Base-by-base conservation (phyloP, 2,888 invertebrate genomes). In the Gryllus longicercus region DNA sequence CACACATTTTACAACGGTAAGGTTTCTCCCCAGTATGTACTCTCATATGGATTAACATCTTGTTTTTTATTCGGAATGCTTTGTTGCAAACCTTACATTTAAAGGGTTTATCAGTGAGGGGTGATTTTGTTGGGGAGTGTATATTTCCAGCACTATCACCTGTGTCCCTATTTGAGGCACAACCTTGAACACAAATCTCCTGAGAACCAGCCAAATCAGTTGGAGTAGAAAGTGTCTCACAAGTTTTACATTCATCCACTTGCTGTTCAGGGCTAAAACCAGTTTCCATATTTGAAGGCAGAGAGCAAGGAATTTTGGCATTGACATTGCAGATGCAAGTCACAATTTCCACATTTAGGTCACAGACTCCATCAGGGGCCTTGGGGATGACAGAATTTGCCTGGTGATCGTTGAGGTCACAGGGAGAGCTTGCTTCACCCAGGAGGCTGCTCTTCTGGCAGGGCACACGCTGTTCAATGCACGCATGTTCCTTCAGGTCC, bases 401-500 rank as follows among this genome's bases (percentile, higher is more conserved):
- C 63, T 63, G 63, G 14, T 1, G 16, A 63, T 18, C 14, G 16
- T 63, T 14, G 63, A 63, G n/a, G 3, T 63, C 63, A 14, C 14
- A 18, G 14, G 63, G n/a, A 63, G 63, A 63, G 3, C 16, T 18
- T n/a, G 14, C 63, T 63, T 63, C 63, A 11, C 63, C 14, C n/a
- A n/a, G n/a, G 3, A 14, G 4, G 14, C 63, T 63, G 63, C 14
- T 63, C 16, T 63, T 10, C 8, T 18, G 63, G 14, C 63, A 63
- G 11, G n/a, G 63, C 63, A 63, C 63, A 63, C 4, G 63, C 14
- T 63, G 63, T 63, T 14, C n/a, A 63, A 63, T 18, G n/a, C 63
- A 18, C 16, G n/a, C 63, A 63, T 63, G 63, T n/a, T 63, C 63
- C 63, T 63, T 63, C 63, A 63, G 63, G 63, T 63, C 63, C 63